Evolutionary conservation across 2,888 invertebrate genomes (phyloP).

Genomic region (Sceliomorpha sp.): DNA sequence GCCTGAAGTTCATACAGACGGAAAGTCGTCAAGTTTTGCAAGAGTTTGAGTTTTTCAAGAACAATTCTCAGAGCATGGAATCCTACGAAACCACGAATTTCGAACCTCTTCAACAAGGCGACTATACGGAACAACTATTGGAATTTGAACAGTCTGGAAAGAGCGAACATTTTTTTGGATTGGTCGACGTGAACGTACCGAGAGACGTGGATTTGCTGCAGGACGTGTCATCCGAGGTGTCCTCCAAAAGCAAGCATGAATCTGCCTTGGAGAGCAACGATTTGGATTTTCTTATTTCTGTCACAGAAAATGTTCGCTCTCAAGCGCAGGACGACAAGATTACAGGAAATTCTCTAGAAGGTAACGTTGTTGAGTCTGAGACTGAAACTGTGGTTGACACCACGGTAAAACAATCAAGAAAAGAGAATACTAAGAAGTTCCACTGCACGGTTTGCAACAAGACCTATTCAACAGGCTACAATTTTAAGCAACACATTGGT

Average conservation of each 20-base stretch:
- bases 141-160: constrained; percentile 61
- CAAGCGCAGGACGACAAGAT: constrained; percentile 18
- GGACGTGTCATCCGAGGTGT: no score
- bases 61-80: constrained; percentile 56
- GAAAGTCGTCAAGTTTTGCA: constrained; percentile 41
- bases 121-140: constrained; percentile 61
- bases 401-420: no score
- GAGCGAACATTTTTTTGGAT: constrained; percentile 69
- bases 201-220: no score
- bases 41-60: constrained; percentile 55
- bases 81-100: constrained; percentile 61
- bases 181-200: constrained; percentile 53
- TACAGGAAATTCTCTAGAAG: constrained; percentile 1
- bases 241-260: constrained; percentile 15
- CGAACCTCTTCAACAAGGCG: constrained; percentile 49
- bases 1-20: constrained; percentile 8
- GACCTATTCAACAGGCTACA: constrained; percentile 72
- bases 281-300: constrained; percentile 51
- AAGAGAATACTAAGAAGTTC: constrained; percentile 61
- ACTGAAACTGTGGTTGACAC: no score
- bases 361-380: no score
- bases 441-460: constrained; percentile 75
- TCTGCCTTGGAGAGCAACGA: constrained; percentile 41
- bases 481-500: constrained; percentile 77
- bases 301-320: constrained; percentile 49